These are phyloP conservation scores for Zaprionus nigranus DNA, from an alignment of 1,140 invertebrate species.

Conservation along the genomic window DNA sequence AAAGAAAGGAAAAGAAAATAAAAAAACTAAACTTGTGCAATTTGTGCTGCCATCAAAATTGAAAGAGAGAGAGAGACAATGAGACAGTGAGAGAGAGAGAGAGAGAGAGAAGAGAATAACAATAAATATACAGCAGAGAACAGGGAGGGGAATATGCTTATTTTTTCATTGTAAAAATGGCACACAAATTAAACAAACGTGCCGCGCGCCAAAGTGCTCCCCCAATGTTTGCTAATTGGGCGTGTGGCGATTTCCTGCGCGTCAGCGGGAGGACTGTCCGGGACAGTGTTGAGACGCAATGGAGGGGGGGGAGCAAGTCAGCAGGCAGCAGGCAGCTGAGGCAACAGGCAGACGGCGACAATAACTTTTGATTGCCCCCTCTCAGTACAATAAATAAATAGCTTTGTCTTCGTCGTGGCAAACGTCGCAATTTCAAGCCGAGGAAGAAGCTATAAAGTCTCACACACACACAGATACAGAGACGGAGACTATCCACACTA, in stretches of 20 bases:
- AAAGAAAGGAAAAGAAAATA: slow-evolving; percentile 10
- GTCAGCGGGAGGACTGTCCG: not conserved
- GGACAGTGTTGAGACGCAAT: not conserved
- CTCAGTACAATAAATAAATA: slow-evolving; percentile 53
- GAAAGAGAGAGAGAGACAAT: slow-evolving; percentile 29
- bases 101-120: slow-evolving; percentile 38
- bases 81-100: slow-evolving; percentile 14
- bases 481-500: not conserved
- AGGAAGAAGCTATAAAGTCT: not conserved
- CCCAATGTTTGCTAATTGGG: slow-evolving; percentile 77
- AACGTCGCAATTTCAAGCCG: slow-evolving; percentile 4
- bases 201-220: slow-evolving; percentile 45
- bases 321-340: slow-evolving; percentile 6
- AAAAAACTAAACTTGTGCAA: slow-evolving; percentile 59
- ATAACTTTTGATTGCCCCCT: slow-evolving; percentile 76
- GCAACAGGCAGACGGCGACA: slow-evolving; percentile 54
- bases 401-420: slow-evolving; percentile 40
- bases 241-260: slow-evolving; percentile 78
- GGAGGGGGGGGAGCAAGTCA: not conserved
- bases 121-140: slow-evolving; percentile 25
- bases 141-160: slow-evolving; percentile 33
- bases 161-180: slow-evolving; percentile 46
- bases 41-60: slow-evolving; percentile 32
- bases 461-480: not conserved
- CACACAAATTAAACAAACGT: slow-evolving; percentile 51